A percentile compares a stretch with the other conserved stretches of the same genome.
phyloP scores from a whole-genome alignment of 1,140 invertebrate genomes.

The Brachionus manjavacas region DNA sequence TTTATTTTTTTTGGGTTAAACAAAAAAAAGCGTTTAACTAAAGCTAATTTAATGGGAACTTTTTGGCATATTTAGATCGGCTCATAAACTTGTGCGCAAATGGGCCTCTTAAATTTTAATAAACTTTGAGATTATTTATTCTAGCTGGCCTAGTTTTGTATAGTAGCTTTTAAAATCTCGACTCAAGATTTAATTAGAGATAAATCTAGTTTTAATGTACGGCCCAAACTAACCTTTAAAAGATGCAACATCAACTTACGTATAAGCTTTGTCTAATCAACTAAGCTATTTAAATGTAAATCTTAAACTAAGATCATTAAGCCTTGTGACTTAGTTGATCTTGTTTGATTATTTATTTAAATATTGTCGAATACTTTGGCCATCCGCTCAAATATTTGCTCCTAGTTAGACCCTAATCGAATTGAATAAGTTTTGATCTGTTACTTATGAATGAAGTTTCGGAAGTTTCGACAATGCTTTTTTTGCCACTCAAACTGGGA shows the following conservation, averaged over 20 bases:
- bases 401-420: not conserved
- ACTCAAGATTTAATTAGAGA: not conserved
- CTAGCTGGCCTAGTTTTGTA: not conserved
- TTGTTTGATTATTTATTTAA: constrained; percentile 23
- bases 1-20: not conserved
- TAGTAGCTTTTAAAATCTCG: not conserved
- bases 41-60: not conserved
- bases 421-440: not conserved
- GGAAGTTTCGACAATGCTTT: not conserved
- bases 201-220: not conserved
- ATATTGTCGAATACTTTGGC: not conserved
- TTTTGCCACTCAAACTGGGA: not conserved
- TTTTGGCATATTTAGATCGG: not conserved
- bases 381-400: not conserved
- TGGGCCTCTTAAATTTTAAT: not conserved
- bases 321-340: not conserved
- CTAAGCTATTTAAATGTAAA: constrained; percentile 21
- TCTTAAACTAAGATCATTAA: constrained; percentile 23
- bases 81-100: not conserved
- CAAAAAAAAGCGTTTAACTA: not conserved
- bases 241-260: constrained; percentile 1
- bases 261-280: not conserved
- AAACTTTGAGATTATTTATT: constrained; percentile 6
- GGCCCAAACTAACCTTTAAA: not conserved
- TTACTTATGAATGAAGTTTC: constrained; percentile 21